phyloP scores from a whole-genome alignment of 1,140 invertebrate genomes.

The Epicauta chinensis region DNA sequence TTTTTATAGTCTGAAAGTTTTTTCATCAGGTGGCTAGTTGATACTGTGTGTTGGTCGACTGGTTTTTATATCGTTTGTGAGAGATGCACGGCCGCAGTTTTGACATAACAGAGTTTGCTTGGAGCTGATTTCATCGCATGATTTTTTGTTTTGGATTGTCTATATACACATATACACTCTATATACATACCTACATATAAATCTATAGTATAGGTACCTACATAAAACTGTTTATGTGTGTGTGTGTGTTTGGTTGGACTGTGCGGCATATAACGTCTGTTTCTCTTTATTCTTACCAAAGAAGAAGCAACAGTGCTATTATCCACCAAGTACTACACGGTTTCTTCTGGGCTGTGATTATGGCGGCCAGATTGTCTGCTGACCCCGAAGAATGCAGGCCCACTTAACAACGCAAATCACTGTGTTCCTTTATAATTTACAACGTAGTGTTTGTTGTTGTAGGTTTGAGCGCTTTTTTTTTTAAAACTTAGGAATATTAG shows the following conservation, averaged over 20 bases:
- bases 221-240: slow-evolving; percentile 7
- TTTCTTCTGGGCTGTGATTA: slow-evolving; percentile 18
- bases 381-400: slow-evolving; percentile 18
- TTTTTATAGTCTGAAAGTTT: no score
- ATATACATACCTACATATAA: no score
- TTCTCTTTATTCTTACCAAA: slow-evolving; percentile 5
- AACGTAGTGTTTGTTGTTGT: not conserved
- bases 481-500: no score
- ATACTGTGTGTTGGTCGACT: slow-evolving; percentile 6
- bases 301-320: slow-evolving; percentile 11
- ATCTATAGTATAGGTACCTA: no score
- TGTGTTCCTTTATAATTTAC: slow-evolving; percentile 14
- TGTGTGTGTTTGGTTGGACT: slow-evolving; percentile 8
- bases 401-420: slow-evolving; percentile 17
- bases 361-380: slow-evolving; percentile 16
- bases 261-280: no score
- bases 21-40: not conserved
- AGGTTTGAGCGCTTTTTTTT: no score
- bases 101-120: slow-evolving; percentile 21
- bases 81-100: slow-evolving; percentile 18
- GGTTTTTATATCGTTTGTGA: slow-evolving; percentile 15
- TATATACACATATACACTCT: no score
- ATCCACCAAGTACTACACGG: slow-evolving; percentile 15
- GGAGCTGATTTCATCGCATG: slow-evolving; percentile 20
- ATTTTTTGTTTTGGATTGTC: slow-evolving; percentile 11